Percentiles rank a stretch among this genome's conserved stretches.
Conservation (phyloP, 1,140 invertebrate genomes). For the Cydia splendana region DNA sequence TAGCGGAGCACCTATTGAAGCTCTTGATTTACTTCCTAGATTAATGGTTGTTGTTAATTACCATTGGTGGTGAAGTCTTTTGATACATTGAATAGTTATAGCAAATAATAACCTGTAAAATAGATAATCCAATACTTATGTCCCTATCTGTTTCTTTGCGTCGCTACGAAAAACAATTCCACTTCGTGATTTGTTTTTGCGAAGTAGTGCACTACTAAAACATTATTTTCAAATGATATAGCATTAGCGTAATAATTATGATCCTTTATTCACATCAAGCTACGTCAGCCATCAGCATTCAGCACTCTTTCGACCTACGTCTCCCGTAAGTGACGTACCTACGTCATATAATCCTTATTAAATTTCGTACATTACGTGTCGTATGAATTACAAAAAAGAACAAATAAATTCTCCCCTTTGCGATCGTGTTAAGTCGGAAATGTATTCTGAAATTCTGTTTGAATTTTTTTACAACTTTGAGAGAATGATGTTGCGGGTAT, state of each 20-base stretch:
- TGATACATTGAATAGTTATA: background rate
- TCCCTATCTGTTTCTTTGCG: no score
- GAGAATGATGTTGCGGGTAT: background rate
- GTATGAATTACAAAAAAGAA: slow-evolving; percentile 11
- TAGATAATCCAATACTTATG: no score
- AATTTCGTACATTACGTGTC: slow-evolving; percentile 21
- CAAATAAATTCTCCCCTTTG: slow-evolving; percentile 7
- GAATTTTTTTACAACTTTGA: background rate
- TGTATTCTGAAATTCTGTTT: slow-evolving; percentile 1
- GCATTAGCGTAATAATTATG: no score
- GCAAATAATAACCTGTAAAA: background rate
- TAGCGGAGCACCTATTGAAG: slow-evolving; percentile 3
- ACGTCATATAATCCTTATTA: background rate
- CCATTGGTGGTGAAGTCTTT: background rate
- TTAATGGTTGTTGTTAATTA: background rate
- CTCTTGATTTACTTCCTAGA: background rate
- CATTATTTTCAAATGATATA: no score
- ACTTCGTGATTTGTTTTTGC: no score
- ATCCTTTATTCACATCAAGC: no score
- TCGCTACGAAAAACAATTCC: no score
- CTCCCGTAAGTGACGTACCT: background rate
- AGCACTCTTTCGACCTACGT: background rate
- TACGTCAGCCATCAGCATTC: no score
- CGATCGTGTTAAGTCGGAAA: background rate
- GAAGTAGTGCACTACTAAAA: no score